Evolutionary conservation across 64 coral and sea anemone genomes (phyloP), one percentile per base, ranked within the genome.

Genomic region (Stylophora pistillata): DNA sequence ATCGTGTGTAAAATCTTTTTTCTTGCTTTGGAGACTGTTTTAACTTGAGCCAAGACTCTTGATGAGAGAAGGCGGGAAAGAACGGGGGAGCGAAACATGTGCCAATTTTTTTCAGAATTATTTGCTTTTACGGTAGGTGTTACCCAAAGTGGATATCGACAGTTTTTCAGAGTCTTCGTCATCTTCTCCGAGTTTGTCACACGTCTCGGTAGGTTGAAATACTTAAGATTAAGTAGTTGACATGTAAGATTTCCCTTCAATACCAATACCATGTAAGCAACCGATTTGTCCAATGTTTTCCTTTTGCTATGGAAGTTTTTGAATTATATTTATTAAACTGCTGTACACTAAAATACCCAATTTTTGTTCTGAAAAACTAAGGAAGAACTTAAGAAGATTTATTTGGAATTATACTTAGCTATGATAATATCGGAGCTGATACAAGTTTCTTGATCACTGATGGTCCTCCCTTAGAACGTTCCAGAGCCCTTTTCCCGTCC

Each of bases 141-240:
- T 99, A 53, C 97, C 97, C 2, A 88, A 85, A 78, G 87, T 99
- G 70, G 97, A 99, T 71, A 95, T 99, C 60, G 97, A 99, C 59
- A 95, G 93, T 25, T 95, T 90, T 54, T 89, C 93, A 18, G 96
- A 92, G 31, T 84, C 87, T 55, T 72, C 55, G 27, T 83, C 83
- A 0, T 85, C 84, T n/a, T 68, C 89, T 16, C 61, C 56, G 58
- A 70, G 81, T 75, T 23, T 69, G 15, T 30, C 77, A 16, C 60
- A 12, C 53, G 31, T 91, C 62, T 56, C 54, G 37, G 95, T 98
- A 91, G 91, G 92, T 78, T 34, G 2, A 83, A n/a, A 68, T 68
- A 9, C 20, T 10, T 68, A 21, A 6, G 20, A 21, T 17, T 64
- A 21, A 21, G 61, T 23, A 9, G 23, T 64, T 17, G 61, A 21